Base-by-base conservation (phyloP, 2,797 vertebrate genomes). In the Betta splendens region DNA sequence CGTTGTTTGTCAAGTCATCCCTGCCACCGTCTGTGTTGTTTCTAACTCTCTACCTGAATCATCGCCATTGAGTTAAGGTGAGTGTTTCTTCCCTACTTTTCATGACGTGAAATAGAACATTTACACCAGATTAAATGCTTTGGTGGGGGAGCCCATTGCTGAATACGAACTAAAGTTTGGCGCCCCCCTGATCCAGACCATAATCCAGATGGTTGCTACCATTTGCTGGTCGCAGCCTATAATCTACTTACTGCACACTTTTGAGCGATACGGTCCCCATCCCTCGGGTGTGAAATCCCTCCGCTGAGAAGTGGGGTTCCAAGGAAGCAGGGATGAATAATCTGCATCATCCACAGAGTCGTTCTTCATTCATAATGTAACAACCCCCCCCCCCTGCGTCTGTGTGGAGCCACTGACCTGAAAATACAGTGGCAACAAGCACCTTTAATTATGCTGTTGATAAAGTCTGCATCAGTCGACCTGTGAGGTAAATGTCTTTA, bases 361-460 rank as follows among this genome's bases (percentile, higher is more conserved):
- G 80, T 79, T 88, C 84, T 79, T 86, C 84, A 89, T 90, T 89
- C 87, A 90, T 90, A 89, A 90, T 91, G 89, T 77, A 89, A 57
- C 36, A 31, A 53, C 64, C 36, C 52, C 36, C 61, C 35, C 64
- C 52, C 80, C 82, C 86, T 87, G 79, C 81, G 61, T 88, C 76
- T 85, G 80, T 89, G 90, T 74, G 87, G 89, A 90, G 75, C 79
- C 85, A 83, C 71, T 90, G 88, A 89, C 84, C 87, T 87, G 83
- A 86, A 89, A 88, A 80, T 75, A 70, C 71, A 47, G 64, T 67
- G 64, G 63, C 72, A 86, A 82, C 68, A 64, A 79, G 64, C 74
- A 70, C 49, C 81, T 75, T 78, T 69, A 73, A 77, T 65, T 63
- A 48, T 26, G 49, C 52, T 43, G 43, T 75, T 57, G 57, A 80